Percentiles rank a stretch among this genome's conserved stretches.
phyloP scores from a whole-genome alignment of 2,797 vertebrate genomes.

The Pelodytes ibericus region DNA sequence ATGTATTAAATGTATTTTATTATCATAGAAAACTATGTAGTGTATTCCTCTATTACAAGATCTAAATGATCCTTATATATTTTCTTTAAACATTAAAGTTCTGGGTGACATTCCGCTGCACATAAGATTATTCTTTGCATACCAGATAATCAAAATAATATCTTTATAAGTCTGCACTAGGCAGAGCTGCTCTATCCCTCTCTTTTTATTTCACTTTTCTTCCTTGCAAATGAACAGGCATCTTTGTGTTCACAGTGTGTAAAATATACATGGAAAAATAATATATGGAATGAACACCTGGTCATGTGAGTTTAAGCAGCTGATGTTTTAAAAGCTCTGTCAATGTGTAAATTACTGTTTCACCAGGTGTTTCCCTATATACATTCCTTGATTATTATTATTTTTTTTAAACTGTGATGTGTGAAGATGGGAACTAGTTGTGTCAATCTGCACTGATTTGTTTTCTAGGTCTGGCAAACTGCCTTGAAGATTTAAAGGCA shows the following conservation, averaged over 20 bases:
- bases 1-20: no score
- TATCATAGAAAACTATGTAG: no score
- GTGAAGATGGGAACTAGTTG: not conserved
- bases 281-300: conserved; percentile 11
- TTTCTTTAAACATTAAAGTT: not conserved
- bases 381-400: not conserved
- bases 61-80: no score
- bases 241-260: not conserved
- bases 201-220: not conserved
- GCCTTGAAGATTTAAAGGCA: no score
- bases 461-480: not conserved
- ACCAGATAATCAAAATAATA: not conserved
- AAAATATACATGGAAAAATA: conserved; percentile 5
- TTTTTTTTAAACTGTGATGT: not conserved
- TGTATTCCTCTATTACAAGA: no score
- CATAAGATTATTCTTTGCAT: not conserved
- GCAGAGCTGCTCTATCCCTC: not conserved
- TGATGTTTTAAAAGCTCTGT: conserved; percentile 6
- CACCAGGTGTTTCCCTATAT: conserved; percentile 4
- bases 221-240: not conserved
- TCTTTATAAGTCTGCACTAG: not conserved
- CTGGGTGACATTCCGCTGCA: conserved; percentile 8
- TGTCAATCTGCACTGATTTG: not conserved
- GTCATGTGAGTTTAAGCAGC: not conserved
- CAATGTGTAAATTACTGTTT: conserved; percentile 18